Base-by-base conservation (phyloP, 1,140 invertebrate species). In the Forficula auricularia region DNA sequence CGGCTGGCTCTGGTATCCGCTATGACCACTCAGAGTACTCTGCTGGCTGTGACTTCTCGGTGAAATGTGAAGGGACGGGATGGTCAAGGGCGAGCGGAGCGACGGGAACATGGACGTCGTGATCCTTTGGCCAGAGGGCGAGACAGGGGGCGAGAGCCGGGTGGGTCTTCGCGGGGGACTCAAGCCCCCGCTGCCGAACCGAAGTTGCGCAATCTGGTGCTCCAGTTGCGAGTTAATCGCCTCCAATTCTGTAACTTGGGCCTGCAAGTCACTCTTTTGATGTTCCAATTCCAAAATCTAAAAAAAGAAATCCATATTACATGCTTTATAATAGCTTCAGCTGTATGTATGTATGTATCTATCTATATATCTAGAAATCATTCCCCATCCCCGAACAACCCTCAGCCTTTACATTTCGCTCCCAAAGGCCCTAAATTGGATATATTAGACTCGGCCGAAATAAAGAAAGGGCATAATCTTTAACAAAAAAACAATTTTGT, bases 161-260 rank as follows among this genome's bases (percentile, higher is more conserved):
- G 33, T 33, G 22, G 19, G 22, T 27, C 22, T 4, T 6, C 22
- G 22, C 4, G 22, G 22, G 10, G 22, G 22, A 27, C 22, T 27
- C 22, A 27, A 27, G 10, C 22, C 22, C 4, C 4, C 22, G 10
- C 10, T 10, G 4, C 22, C 4, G 10, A 6, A 27, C 4, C 22
- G 22, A 4, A 27, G 10, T 27, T 27, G 22, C 4, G 22, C 22
- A 10, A 27, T 27, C 10, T 27, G 4, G 22, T 27, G 4, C 10
- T 27, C 22, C 10, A 27, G 10, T 6, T 27, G 22, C 4, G 22
- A 27, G 10, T 27, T 62, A 1, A 50, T 46, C 0, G 48, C 40
- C 42, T 65, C 62, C 13, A 63, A 47, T 42, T 64, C 59, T 44
- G 59, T 58, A 16, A 64, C 47, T 52, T 57, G 52, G 37, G 50